Evolutionary conservation across 2,797 vertebrate species (phyloP).

Genomic region (Anabas testudineus): DNA sequence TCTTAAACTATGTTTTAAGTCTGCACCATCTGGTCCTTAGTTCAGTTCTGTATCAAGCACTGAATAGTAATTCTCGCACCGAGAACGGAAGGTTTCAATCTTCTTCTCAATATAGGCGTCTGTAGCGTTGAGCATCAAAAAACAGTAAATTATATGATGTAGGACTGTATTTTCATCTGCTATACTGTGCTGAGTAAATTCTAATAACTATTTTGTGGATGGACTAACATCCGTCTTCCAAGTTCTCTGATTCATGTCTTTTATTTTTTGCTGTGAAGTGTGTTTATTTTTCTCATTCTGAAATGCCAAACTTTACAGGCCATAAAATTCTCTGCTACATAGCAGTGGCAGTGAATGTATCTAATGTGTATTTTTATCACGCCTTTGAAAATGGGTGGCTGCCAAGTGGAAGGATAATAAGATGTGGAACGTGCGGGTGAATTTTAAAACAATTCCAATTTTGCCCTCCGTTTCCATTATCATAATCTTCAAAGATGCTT

Average conservation of each 20-base stretch:
- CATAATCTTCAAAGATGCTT: conserved; percentile 89
- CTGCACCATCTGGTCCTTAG: conserved; percentile 73
- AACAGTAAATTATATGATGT: conserved; percentile 64
- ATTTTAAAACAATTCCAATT: conserved; percentile 85
- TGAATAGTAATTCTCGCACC: conserved; percentile 60
- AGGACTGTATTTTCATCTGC: conserved; percentile 56
- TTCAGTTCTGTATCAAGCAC: conserved; percentile 56
- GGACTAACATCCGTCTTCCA: conserved; percentile 61
- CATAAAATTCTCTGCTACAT: conserved; percentile 59
- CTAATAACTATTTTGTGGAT: conserved; percentile 65
- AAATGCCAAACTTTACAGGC: conserved; percentile 68
- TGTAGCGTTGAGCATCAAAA: conserved; percentile 49
- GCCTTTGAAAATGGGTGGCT: conserved; percentile 79
- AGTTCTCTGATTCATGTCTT: conserved; percentile 58
- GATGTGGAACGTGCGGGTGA: conserved; percentile 81
- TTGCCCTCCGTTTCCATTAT: conserved; percentile 82
- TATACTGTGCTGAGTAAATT: conserved; percentile 46
- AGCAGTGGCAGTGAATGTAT: conserved; percentile 61
- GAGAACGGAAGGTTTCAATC: conserved; percentile 73
- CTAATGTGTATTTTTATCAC: conserved; percentile 83
- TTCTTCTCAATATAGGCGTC: conserved; percentile 57
- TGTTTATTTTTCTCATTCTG: conserved; percentile 71
- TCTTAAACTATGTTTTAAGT: conserved; percentile 74
- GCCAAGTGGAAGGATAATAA: conserved; percentile 82
- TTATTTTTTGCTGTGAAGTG: conserved; percentile 41